Percentiles rank a stretch among this genome's conserved stretches.
phyloP scores from a whole-genome alignment of 1,140 invertebrate genomes.

The Trichonephila clavata region DNA sequence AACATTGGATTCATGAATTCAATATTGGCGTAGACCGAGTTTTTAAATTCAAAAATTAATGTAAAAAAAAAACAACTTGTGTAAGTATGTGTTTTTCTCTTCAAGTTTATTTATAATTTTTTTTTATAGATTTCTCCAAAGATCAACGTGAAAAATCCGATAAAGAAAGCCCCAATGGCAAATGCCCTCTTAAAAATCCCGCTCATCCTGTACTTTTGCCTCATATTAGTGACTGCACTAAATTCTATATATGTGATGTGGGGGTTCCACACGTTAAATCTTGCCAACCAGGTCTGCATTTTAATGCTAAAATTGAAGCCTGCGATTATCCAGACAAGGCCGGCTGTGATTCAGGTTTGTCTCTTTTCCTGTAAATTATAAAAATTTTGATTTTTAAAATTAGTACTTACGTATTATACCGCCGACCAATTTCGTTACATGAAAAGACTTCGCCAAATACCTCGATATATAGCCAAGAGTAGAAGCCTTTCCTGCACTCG shows the following conservation, averaged over 20 bases:
- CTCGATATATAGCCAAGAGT: too few species aligned
- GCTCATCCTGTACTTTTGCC: not conserved
- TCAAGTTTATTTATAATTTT: not conserved
- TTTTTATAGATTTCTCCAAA: not conserved
- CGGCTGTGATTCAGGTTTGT: slow-evolving; percentile 59
- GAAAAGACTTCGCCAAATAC: too few species aligned
- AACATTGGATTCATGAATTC: too few species aligned
- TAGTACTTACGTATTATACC: too few species aligned
- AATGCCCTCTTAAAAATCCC: not conserved
- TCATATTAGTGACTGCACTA: slow-evolving; percentile 66
- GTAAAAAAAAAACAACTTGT: too few species aligned
- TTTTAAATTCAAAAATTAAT: too few species aligned
- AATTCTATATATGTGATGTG: slow-evolving; percentile 78
- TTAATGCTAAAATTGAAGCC: slow-evolving; percentile 75
- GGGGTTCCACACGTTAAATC: slow-evolving; percentile 77
- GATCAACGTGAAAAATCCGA: not conserved
- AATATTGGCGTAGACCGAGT: too few species aligned
- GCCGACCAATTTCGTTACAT: too few species aligned
- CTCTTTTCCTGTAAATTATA: not conserved
- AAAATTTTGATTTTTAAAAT: too few species aligned
- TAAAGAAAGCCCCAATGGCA: not conserved
- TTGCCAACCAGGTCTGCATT: slow-evolving; percentile 78
- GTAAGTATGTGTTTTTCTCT: not conserved
- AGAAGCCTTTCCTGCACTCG: too few species aligned
- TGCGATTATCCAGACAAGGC: slow-evolving; percentile 78